Percentiles rank a stretch among this genome's conserved stretches.
Evolutionary conservation across 2,888 invertebrate species (phyloP).

Genomic region (Volucella zonaria): DNA sequence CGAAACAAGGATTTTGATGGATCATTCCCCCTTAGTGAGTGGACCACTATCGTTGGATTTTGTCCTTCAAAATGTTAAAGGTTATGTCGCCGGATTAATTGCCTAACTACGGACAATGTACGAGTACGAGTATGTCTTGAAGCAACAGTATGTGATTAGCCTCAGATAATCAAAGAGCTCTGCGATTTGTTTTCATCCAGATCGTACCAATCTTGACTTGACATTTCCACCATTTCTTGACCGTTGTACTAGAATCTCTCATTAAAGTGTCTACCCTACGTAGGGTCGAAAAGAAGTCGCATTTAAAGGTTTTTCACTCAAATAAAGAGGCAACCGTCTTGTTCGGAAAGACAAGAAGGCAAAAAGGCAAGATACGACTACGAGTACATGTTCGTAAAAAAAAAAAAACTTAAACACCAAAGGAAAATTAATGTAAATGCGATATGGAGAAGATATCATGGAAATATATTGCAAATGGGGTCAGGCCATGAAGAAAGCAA

Average conservation of each 20-base stretch:
- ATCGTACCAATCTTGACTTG: no score
- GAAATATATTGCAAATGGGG: conserved; percentile 73
- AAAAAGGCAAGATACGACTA: neutral
- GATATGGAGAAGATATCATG: conserved; percentile 73
- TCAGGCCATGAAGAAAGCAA: conserved; percentile 72
- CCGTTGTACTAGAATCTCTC: neutral
- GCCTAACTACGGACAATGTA: no score
- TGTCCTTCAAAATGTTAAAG: no score
- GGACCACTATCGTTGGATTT: no score
- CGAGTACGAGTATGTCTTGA: no score
- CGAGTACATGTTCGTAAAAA: conserved; percentile 9
- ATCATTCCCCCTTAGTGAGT: no score
- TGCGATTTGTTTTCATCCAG: no score
- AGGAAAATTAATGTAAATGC: conserved; percentile 71
- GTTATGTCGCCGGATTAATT: no score
- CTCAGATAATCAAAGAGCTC: no score
- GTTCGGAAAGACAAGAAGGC: neutral
- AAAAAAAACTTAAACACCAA: conserved; percentile 43
- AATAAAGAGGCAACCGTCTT: neutral
- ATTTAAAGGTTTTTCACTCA: conserved; percentile 20
- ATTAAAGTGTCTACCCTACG: conserved; percentile 13
- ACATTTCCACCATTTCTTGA: neutral
- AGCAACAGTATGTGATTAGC: no score
- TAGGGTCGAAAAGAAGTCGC: conserved; percentile 13
- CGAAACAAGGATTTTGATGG: no score